A percentile compares a stretch with the other conserved stretches of the same genome.
phyloP scores from a whole-genome alignment of 2,797 vertebrate genomes.

The Micrastur ruficollis region DNA sequence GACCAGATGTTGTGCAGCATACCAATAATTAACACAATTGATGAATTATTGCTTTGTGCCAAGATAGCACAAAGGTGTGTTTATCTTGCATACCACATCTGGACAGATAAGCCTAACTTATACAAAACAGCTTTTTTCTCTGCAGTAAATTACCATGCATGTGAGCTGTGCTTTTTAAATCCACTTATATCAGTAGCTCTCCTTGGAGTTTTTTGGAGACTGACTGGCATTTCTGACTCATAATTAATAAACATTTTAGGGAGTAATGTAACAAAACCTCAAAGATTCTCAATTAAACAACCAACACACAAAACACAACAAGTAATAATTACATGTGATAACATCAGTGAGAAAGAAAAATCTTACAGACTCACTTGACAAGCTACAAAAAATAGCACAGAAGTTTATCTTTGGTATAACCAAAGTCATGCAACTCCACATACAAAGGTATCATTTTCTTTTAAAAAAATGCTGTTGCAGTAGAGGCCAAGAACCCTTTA shows the following conservation, averaged over 20 bases:
- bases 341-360: neutral
- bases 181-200: neutral
- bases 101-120: conserved; percentile 38
- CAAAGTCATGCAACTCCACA: neutral
- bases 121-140: neutral
- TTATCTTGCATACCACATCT: conserved; percentile 51
- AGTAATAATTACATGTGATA: neutral
- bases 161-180: neutral
- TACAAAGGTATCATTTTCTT: neutral
- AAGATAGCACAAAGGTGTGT: neutral
- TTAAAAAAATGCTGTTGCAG: neutral
- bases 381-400: neutral
- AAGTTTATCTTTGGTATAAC: neutral
- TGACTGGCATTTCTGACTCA: neutral
- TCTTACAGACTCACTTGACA: neutral
- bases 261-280: neutral
- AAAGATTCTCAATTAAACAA: neutral
- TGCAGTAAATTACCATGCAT: neutral
- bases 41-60: conserved; percentile 27
- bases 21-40: neutral
- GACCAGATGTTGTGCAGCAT: neutral
- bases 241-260: neutral
- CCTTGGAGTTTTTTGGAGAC: neutral
- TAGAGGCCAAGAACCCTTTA: neutral
- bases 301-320: neutral